Conservation (phyloP, 2,113 vertebrate species). For the Carassius carassius region DNA sequence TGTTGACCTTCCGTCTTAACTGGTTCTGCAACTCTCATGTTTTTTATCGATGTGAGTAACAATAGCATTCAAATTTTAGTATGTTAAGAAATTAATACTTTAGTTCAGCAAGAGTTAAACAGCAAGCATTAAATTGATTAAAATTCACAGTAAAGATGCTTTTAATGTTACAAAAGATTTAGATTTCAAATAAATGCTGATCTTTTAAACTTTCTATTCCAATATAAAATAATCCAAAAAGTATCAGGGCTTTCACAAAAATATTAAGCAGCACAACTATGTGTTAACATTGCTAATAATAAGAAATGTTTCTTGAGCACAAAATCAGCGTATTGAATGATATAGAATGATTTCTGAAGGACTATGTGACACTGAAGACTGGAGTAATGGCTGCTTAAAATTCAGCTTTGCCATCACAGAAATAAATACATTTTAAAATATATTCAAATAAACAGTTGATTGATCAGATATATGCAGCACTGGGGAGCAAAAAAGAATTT, state of each 20-base stretch:
- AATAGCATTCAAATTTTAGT: not conserved
- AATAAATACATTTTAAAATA: too few species aligned
- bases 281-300: not conserved
- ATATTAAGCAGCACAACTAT: conserved; percentile 6
- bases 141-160: not conserved
- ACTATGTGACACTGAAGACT: not conserved
- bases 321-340: not conserved
- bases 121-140: not conserved
- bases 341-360: not conserved
- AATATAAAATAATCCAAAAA: too few species aligned
- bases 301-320: not conserved
- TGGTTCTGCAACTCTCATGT: not conserved
- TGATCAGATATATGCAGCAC: too few species aligned
- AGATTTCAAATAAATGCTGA: not conserved
- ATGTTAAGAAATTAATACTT: not conserved
- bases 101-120: not conserved
- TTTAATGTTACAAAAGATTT: not conserved
- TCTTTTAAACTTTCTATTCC: too few species aligned
- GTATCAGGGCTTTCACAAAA: too few species aligned
- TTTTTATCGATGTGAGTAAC: not conserved
- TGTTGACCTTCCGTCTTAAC: not conserved
- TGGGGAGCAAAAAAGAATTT: too few species aligned
- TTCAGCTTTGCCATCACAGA: not conserved
- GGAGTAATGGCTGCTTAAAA: not conserved
- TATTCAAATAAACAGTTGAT: not conserved